These are phyloP conservation scores for Ctenochaetus hawaiiensis DNA, from an alignment of 2,797 vertebrate genomes.

Conservation along the genomic window DNA sequence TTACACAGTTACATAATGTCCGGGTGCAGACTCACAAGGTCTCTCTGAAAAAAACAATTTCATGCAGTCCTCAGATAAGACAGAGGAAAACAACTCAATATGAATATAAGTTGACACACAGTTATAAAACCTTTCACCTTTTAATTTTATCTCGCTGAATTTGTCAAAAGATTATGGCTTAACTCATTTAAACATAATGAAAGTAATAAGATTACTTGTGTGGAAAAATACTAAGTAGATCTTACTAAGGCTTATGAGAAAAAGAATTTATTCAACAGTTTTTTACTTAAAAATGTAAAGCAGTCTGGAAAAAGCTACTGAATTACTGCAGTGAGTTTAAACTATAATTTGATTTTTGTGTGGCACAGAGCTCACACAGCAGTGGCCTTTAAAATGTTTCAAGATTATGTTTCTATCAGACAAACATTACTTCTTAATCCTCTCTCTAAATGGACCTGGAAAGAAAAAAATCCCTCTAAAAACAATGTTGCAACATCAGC, in stretches of 20 bases:
- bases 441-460: constrained; percentile 40
- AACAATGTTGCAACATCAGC: constrained; percentile 71
- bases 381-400: constrained; percentile 10
- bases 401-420: constrained; percentile 28
- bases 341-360: background rate
- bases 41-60: constrained; percentile 68
- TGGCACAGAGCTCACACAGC: background rate
- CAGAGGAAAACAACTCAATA: constrained; percentile 42
- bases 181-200: background rate
- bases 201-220: constrained; percentile 14
- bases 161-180: constrained; percentile 4
- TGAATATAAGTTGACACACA: background rate
- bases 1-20: constrained; percentile 71
- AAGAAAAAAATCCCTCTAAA: constrained; percentile 57
- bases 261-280: constrained; percentile 2
- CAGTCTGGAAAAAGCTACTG: background rate
- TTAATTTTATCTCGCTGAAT: constrained; percentile 3
- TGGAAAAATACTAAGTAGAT: background rate
- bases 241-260: background rate
- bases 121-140: background rate
- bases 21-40: constrained; percentile 63
- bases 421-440: constrained; percentile 27
- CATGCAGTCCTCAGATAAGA: constrained; percentile 55
- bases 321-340: background rate
- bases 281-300: background rate